phyloP scores from a whole-genome alignment of 1,140 invertebrate genomes.

The Lordiphosa collinella region DNA sequence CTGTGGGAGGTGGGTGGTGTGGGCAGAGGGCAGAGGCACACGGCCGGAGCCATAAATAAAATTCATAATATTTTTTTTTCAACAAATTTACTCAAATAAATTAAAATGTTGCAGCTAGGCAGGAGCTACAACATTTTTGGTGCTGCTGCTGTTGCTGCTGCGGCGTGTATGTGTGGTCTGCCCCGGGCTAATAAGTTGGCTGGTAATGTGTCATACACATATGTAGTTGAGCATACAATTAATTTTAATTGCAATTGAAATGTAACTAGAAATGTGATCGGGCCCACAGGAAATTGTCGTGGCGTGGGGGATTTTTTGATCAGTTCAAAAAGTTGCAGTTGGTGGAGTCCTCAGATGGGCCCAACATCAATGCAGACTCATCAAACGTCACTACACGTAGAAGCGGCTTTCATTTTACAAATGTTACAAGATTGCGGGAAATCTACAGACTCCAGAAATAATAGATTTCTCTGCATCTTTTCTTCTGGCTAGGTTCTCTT shows the following conservation, averaged over 20 bases:
- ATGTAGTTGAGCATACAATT: slow-evolving; percentile 42
- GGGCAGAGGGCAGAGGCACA: not conserved
- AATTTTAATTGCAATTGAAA: slow-evolving; percentile 77
- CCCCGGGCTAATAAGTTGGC: not conserved
- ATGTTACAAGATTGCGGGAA: too few species aligned
- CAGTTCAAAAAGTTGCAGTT: too few species aligned
- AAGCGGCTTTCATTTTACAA: too few species aligned
- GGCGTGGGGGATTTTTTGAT: too few species aligned
- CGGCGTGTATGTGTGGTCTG: not conserved
- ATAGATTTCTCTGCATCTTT: too few species aligned
- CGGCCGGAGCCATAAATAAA: slow-evolving; percentile 60
- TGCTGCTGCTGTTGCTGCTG: not conserved
- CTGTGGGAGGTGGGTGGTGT: slow-evolving; percentile 1
- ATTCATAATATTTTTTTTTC: slow-evolving; percentile 61
- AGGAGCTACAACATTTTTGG: slow-evolving; percentile 19
- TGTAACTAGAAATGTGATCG: slow-evolving; percentile 44
- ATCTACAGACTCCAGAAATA: too few species aligned
- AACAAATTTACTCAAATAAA: slow-evolving; percentile 78
- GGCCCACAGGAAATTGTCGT: not conserved
- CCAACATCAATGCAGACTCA: too few species aligned
- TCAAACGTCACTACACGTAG: too few species aligned
- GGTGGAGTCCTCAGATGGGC: too few species aligned
- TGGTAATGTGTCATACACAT: slow-evolving; percentile 14
- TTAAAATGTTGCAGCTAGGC: slow-evolving; percentile 43
- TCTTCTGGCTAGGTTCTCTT: too few species aligned